phyloP scores from a whole-genome alignment of 1,140 invertebrate species.

The Andrena cerasifolii region DNA sequence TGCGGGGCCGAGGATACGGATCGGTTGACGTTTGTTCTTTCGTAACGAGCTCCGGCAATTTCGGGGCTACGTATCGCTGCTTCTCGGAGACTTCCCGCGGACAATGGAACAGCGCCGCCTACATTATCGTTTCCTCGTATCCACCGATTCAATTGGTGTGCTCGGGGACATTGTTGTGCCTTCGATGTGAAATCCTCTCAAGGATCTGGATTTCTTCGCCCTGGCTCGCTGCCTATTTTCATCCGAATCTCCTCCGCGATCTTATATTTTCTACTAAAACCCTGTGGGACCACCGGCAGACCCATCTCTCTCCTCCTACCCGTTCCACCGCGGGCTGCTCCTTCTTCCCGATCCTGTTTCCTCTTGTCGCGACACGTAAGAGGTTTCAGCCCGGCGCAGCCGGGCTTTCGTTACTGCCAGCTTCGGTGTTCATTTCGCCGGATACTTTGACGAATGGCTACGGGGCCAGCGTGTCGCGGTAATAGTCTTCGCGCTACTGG shows the following conservation, averaged over 20 bases:
- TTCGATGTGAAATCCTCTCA: conserved; percentile 19
- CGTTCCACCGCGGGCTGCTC: too few relatives aligned
- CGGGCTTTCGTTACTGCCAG: neutral
- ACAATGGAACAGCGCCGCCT: conserved; percentile 16
- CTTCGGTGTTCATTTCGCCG: neutral
- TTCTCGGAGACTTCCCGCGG: neutral
- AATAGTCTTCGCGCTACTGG: conserved; percentile 1
- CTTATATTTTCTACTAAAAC: conserved; percentile 17
- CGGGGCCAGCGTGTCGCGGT: neutral
- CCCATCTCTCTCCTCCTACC: neutral
- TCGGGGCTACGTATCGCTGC: conserved; percentile 8
- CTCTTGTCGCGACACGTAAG: neutral
- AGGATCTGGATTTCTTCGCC: conserved; percentile 24
- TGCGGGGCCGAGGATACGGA: neutral
- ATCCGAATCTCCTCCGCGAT: conserved; percentile 9
- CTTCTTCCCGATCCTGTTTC: neutral
- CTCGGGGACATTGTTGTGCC: conserved; percentile 15
- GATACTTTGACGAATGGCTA: conserved; percentile 1
- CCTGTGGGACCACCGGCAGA: conserved; percentile 5
- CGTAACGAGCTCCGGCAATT: conserved; percentile 8
- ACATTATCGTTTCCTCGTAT: conserved; percentile 33
- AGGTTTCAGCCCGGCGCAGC: neutral
- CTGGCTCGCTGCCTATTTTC: conserved; percentile 37
- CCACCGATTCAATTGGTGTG: conserved; percentile 38
- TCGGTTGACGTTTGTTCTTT: conserved; percentile 5